Evolutionary conservation across 1,140 invertebrate species (phyloP).

Genomic region (Hypothenemus hampei): DNA sequence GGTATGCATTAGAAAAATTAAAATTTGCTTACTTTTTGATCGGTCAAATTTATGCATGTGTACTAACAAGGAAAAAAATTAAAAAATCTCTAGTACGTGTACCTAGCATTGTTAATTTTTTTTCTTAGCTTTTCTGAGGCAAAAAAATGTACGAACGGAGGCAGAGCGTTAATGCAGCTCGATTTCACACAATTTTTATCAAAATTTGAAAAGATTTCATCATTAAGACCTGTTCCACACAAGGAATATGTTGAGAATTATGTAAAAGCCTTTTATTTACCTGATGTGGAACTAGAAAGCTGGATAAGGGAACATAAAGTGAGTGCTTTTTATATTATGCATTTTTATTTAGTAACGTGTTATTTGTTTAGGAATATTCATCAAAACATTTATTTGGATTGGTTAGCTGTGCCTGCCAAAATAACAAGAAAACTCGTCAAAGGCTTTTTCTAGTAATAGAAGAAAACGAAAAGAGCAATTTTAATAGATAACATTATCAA

Average conservation of each 20-base stretch:
- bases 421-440: conserved; percentile 81
- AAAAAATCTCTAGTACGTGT: too few species aligned
- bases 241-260: conserved; percentile 89
- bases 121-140: conserved; percentile 84
- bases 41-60: too few species aligned
- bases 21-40: too few species aligned
- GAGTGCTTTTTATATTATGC: conserved; percentile 32
- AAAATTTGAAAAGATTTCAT: conserved; percentile 83
- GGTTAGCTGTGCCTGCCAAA: conserved; percentile 80
- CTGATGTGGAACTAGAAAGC: conserved; percentile 78
- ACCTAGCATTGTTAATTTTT: too few species aligned
- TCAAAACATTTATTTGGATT: conserved; percentile 79
- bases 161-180: conserved; percentile 93
- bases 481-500: conserved; percentile 24
- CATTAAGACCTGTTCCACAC: conserved; percentile 78
- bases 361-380: conserved; percentile 78
- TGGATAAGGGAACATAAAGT: conserved; percentile 83
- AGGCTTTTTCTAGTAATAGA: conserved; percentile 70
- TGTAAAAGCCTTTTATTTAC: conserved; percentile 94
- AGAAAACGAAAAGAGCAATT: conserved; percentile 45
- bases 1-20: too few species aligned
- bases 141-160: conserved; percentile 93
- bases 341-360: conserved; percentile 7
- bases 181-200: conserved; percentile 94
- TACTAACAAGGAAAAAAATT: too few species aligned